Evolutionary conservation across 2,797 vertebrate genomes (phyloP).

Genomic region (Hyperoplus immaculatus): DNA sequence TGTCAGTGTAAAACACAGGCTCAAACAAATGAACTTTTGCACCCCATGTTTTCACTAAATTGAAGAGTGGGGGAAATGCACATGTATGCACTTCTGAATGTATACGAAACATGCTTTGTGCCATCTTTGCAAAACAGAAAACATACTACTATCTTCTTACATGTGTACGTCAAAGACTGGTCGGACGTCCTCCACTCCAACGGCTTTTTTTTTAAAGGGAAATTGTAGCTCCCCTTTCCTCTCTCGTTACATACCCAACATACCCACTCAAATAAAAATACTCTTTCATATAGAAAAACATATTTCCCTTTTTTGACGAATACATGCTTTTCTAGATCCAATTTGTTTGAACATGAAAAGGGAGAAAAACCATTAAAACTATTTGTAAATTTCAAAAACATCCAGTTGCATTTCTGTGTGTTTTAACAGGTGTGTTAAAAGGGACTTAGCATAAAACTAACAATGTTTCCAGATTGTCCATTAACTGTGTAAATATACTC

Average conservation of each 20-base stretch:
- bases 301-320: neutral
- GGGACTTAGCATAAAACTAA: conserved; percentile 14
- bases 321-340: neutral
- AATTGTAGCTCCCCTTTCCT: neutral
- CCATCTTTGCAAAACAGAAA: conserved; percentile 56
- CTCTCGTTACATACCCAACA: neutral
- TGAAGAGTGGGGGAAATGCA: conserved; percentile 30
- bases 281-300: neutral
- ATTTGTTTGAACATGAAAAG: neutral
- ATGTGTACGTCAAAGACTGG: neutral
- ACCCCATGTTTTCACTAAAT: conserved; percentile 50
- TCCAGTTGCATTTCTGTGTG: conserved; percentile 4
- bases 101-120: conserved; percentile 66
- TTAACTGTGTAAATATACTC: conserved; percentile 39
- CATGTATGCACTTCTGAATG: conserved; percentile 61
- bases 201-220: no score
- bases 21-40: conserved; percentile 23
- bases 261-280: neutral
- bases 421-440: conserved; percentile 12
- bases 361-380: neutral
- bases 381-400: conserved; percentile 11
- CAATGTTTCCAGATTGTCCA: conserved; percentile 27
- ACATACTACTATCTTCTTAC: conserved; percentile 3
- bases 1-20: conserved; percentile 22
- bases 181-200: neutral